Evolutionary conservation across 1,140 invertebrate genomes (phyloP).

Genomic region (Globodera rostochiensis): DNA sequence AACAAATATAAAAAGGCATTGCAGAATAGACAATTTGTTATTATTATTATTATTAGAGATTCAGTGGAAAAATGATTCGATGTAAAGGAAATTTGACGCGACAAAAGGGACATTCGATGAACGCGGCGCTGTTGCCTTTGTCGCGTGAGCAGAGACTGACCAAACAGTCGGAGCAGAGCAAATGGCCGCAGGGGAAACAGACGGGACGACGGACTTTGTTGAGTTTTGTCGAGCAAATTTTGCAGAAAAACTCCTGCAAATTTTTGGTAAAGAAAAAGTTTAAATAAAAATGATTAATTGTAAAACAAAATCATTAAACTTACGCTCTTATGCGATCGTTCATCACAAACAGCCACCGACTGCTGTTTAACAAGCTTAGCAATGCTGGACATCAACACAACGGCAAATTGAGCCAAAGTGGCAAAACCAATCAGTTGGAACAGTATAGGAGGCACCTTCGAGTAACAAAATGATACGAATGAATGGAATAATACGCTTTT

Average conservation of each 20-base stretch:
- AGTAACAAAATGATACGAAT: background rate
- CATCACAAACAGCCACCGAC: background rate
- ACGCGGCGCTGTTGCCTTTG: background rate
- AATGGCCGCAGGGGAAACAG: slow-evolving; percentile 56
- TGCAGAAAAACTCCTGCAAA: slow-evolving; percentile 8
- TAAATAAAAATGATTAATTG: background rate
- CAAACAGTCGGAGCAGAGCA: slow-evolving; percentile 54
- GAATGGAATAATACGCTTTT: slow-evolving; percentile 9
- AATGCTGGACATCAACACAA: slow-evolving; percentile 23
- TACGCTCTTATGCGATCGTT: background rate
- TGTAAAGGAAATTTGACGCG: slow-evolving; percentile 44
- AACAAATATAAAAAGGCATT: slow-evolving; percentile 7
- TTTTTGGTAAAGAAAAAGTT: background rate
- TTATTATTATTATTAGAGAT: slow-evolving; percentile 4
- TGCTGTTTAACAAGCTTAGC: background rate
- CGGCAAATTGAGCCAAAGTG: slow-evolving; percentile 37
- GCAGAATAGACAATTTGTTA: background rate
- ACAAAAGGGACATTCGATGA: slow-evolving; percentile 51
- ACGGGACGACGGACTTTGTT: slow-evolving; percentile 35
- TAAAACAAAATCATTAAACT: background rate
- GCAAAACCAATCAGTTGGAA: slow-evolving; percentile 43
- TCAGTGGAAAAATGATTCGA: slow-evolving; percentile 26
- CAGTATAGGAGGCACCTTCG: slow-evolving; percentile 36
- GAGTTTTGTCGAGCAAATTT: slow-evolving; percentile 10
- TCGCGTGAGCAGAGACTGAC: slow-evolving; percentile 18